These are phyloP conservation scores for Antidorcas marsupialis DNA, from an alignment of 2,113 vertebrate species.

Conservation along the genomic window DNA sequence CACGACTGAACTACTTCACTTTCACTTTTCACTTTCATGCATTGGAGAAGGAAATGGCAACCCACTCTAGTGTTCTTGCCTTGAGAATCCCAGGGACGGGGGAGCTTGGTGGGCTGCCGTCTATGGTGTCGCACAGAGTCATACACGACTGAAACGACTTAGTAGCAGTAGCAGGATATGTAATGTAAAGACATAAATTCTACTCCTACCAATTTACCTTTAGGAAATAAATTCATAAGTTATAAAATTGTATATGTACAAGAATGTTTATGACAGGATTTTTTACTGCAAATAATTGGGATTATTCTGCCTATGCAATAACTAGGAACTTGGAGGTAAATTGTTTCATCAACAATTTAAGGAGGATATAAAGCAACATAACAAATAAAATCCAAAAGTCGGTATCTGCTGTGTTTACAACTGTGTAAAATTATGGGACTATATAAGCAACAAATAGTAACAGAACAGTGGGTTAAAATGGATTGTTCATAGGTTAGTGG, in stretches of 20 bases:
- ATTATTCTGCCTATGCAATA: not conserved
- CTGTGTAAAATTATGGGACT: not conserved
- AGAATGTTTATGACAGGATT: not conserved
- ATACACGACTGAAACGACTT: accelerated
- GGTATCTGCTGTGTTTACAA: not conserved
- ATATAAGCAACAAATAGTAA: not conserved
- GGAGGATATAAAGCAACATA: not conserved
- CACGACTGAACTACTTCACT: no score
- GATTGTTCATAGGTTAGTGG: not conserved
- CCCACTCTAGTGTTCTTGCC: no score
- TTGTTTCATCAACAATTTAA: not conserved
- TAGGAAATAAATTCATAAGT: not conserved
- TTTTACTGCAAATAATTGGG: not conserved
- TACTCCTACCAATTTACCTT: not conserved
- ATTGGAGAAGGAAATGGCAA: no score
- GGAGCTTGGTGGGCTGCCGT: no score
- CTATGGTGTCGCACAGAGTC: no score
- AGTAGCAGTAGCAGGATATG: not conserved
- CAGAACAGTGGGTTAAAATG: not conserved
- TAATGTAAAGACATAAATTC: not conserved
- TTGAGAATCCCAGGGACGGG: no score
- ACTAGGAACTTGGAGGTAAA: not conserved
- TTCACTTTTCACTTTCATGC: no score
- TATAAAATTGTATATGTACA: not conserved
- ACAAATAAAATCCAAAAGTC: not conserved